Base-by-base conservation (phyloP, 2,888 invertebrate species). In the Synanthedon vespiformis region DNA sequence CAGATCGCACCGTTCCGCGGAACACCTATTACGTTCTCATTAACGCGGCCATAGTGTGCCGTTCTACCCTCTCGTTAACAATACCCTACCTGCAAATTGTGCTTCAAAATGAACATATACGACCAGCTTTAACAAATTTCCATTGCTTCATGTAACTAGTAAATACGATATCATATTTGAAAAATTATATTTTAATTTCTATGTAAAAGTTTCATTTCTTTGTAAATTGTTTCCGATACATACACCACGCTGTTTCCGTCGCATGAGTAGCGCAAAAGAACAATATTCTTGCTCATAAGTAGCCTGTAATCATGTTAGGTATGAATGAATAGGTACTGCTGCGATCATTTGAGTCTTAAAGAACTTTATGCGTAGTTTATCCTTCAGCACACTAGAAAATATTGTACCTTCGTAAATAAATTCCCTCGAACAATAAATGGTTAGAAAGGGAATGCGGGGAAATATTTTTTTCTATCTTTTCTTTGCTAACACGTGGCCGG, bases 11-110 rank as follows among this genome's bases (percentile, higher is more conserved):
- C 64, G 62, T 66, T 64, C 63, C 68, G 68, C 66, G 67, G 65
- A 72, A 74, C 74, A 74, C 73, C 77, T 77, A 79, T 80, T 78
- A 77, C 71, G 71, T 77, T 76, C 77, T 77, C 77, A 78, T 80
- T 80, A 78, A 69, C 71, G 67, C 63, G 67, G 67, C 66, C 69
- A 70, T 73, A 74, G 70, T 70, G 67, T 65, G 64, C 67, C 61
- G 68, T 66, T 77, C 73, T 73, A 70, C 69, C 68, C 68, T 70
- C 71, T 72, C 76, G 74, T 75, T 75, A 77, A 77, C 75, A 77
- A 74, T 71, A 65, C 55, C 57, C 52, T 65, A 62, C 68, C 63
- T 66, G 70, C 65, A 71, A 74, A 72, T 69, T 72, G 71, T 74
- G 64, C 72, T 70, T 68, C 63, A 64, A 68, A 76, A 77, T 73